phyloP scores from a whole-genome alignment of 1,140 invertebrate species.

The Aculops lycopersici region DNA sequence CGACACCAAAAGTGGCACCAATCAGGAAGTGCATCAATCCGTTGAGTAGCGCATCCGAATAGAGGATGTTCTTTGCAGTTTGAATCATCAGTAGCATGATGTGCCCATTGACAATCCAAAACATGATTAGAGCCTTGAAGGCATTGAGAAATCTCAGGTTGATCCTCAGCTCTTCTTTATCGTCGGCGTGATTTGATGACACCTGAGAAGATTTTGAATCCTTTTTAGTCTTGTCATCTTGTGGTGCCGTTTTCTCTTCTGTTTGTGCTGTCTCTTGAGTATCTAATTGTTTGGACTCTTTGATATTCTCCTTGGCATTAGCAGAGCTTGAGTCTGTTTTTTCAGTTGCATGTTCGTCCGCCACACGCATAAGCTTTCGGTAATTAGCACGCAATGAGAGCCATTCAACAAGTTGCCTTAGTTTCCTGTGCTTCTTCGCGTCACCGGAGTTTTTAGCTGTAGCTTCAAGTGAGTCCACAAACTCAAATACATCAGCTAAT shows the following conservation, averaged over 20 bases:
- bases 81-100: background rate
- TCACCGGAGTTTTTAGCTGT: background rate
- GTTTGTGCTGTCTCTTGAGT: background rate
- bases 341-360: background rate
- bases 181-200: background rate
- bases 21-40: background rate
- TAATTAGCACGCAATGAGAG: background rate
- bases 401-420: too few species aligned
- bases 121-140: background rate
- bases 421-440: background rate
- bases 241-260: background rate
- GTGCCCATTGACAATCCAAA: background rate
- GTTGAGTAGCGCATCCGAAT: background rate
- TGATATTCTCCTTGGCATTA: too few species aligned
- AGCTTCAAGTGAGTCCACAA: background rate
- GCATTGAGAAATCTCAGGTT: background rate
- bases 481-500: background rate
- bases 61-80: background rate
- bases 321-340: background rate
- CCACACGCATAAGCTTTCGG: background rate
- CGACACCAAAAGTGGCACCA: background rate
- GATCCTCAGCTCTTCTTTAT: background rate
- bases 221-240: background rate
- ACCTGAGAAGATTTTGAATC: background rate
- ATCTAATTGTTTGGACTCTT: background rate